These are phyloP conservation scores for Macrostomum cliftonense DNA, from an alignment of 2,888 invertebrate genomes.

Conservation along the genomic window DNA sequence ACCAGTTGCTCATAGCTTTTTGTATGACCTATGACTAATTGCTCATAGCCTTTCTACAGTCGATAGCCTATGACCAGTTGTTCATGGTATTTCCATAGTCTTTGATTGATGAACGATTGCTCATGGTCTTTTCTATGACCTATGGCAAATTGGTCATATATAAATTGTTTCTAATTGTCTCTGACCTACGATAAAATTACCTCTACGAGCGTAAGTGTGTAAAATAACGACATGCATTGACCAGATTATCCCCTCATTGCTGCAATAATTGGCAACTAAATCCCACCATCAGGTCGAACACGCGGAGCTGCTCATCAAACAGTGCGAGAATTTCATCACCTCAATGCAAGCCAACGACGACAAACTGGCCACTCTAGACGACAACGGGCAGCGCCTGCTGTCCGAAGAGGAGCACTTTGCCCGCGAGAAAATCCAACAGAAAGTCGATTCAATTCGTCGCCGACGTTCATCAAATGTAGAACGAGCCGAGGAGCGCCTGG, in stretches of 20 bases:
- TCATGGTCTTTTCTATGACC: too few relatives aligned
- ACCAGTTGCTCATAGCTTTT: too few relatives aligned
- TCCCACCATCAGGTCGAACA: constrained; percentile 62
- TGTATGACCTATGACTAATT: too few relatives aligned
- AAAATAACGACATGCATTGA: too few relatives aligned
- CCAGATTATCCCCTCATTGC: too few relatives aligned
- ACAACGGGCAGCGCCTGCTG: constrained; percentile 70
- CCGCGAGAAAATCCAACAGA: constrained; percentile 81
- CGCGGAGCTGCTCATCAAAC: constrained; percentile 85
- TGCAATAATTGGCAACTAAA: neutral
- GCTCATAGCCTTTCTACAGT: too few relatives aligned
- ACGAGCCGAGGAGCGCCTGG: constrained; percentile 71
- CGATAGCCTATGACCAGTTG: too few relatives aligned
- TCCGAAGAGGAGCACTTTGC: constrained; percentile 78
- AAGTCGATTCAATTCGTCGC: constrained; percentile 49
- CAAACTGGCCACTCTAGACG: constrained; percentile 84
- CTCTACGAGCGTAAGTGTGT: too few relatives aligned
- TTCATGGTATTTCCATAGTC: neutral
- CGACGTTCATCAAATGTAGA: constrained; percentile 66
- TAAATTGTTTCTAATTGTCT: too few relatives aligned
- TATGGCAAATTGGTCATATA: too few relatives aligned
- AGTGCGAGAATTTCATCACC: constrained; percentile 93
- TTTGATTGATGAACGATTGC: too few relatives aligned
- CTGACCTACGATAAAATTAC: too few relatives aligned
- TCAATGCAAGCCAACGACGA: constrained; percentile 99